Percentiles rank a stretch among this genome's conserved stretches.
Evolutionary conservation across 2,113 vertebrate species (phyloP).

Genomic region (Agapornis roseicollis): DNA sequence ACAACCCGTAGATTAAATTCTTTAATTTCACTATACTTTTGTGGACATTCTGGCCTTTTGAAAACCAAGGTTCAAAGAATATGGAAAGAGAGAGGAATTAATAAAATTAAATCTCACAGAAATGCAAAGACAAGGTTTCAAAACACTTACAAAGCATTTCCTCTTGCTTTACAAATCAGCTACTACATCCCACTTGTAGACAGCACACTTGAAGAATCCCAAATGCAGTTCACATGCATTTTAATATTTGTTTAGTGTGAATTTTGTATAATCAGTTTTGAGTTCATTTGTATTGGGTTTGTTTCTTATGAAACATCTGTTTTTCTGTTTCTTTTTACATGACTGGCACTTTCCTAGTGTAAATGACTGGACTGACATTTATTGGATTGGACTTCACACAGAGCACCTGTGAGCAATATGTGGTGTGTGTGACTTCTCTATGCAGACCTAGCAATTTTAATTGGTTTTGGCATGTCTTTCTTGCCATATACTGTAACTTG

Average conservation of each 20-base stretch:
- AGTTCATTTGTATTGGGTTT: slow-evolving; percentile 50
- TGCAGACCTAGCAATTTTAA: slow-evolving; percentile 33
- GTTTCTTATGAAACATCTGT: slow-evolving; percentile 58
- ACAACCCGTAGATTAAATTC: rapidly evolving
- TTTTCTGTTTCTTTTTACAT: slow-evolving; percentile 43
- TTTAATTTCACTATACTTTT: not conserved
- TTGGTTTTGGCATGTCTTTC: slow-evolving; percentile 49
- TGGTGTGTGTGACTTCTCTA: slow-evolving; percentile 17
- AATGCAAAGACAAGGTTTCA: not conserved
- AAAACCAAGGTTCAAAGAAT: not conserved
- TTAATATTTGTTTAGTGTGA: slow-evolving; percentile 25
- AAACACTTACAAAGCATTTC: not conserved
- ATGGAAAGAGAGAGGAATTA: not conserved
- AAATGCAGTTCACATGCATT: not conserved
- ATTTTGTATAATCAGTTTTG: slow-evolving; percentile 22
- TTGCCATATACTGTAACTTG: slow-evolving; percentile 36
- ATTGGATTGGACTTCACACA: slow-evolving; percentile 46
- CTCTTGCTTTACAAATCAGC: slow-evolving; percentile 9
- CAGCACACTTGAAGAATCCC: not conserved
- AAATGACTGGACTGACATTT: slow-evolving; percentile 54
- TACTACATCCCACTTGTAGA: not conserved
- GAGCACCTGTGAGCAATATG: slow-evolving; percentile 59
- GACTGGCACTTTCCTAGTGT: slow-evolving; percentile 22
- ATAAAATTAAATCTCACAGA: not conserved
- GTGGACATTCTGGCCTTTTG: not conserved